Evolutionary conservation across 2,888 invertebrate species (phyloP).

Genomic region (Trachelus tabidus): DNA sequence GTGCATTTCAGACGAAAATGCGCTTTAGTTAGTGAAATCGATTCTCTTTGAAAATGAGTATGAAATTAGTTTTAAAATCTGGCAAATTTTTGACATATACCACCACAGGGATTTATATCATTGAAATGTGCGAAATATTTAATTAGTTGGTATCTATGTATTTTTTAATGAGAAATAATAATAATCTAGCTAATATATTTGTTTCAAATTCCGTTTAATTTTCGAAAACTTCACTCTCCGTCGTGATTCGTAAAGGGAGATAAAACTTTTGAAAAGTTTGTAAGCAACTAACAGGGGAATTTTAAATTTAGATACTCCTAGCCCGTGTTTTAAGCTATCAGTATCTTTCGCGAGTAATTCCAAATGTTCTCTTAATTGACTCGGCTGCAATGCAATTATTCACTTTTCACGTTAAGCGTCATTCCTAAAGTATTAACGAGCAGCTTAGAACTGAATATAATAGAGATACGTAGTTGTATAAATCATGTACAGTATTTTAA

Average conservation of each 20-base stretch:
- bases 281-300: not conserved
- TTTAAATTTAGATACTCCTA: not conserved
- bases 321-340: not conserved
- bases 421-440: not conserved
- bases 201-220: not conserved
- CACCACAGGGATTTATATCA: too few species aligned
- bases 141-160: not conserved
- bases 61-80: too few species aligned
- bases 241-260: not conserved
- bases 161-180: not conserved
- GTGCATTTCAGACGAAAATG: not conserved
- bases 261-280: not conserved
- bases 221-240: not conserved
- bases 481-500: not conserved
- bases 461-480: not conserved
- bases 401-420: not conserved
- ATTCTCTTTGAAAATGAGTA: too few species aligned
- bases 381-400: not conserved
- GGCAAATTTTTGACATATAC: too few species aligned
- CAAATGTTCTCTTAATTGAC: not conserved
- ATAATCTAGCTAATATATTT: not conserved
- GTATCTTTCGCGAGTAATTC: not conserved
- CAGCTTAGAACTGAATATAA: not conserved
- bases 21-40: not conserved
- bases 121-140: not conserved